Evolutionary conservation across 2,113 vertebrate species (phyloP).

Genomic region (Prionailurus bengalensis): DNA sequence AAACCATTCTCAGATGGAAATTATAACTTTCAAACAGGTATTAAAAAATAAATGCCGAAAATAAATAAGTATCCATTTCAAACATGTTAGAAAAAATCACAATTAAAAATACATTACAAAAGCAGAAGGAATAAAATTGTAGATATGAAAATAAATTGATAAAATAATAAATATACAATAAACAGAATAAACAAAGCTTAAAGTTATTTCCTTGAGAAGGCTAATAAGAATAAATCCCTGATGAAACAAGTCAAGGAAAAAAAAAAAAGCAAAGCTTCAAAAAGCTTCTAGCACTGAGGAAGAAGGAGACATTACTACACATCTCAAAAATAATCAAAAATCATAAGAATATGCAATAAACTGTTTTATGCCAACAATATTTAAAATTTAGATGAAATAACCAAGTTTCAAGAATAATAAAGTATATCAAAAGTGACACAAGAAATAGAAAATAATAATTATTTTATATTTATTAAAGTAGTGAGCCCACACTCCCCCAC

Average conservation of each 20-base stretch:
- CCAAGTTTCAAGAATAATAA: background rate
- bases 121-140: background rate
- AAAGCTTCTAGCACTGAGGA: background rate
- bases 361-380: background rate
- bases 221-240: background rate
- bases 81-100: background rate
- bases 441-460: background rate
- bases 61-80: background rate
- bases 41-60: background rate
- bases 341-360: background rate
- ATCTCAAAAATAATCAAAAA: background rate
- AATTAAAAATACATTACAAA: background rate
- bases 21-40: background rate
- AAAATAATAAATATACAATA: background rate
- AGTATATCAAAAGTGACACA: background rate
- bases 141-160: background rate
- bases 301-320: background rate
- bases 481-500: background rate
- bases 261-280: background rate
- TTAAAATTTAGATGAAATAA: background rate
- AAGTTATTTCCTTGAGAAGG: background rate
- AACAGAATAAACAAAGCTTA: background rate
- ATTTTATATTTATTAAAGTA: background rate
- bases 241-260: background rate
- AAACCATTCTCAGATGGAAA: background rate